phyloP scores from a whole-genome alignment of 2,113 vertebrate genomes.

The Oenanthe melanoleuca region DNA sequence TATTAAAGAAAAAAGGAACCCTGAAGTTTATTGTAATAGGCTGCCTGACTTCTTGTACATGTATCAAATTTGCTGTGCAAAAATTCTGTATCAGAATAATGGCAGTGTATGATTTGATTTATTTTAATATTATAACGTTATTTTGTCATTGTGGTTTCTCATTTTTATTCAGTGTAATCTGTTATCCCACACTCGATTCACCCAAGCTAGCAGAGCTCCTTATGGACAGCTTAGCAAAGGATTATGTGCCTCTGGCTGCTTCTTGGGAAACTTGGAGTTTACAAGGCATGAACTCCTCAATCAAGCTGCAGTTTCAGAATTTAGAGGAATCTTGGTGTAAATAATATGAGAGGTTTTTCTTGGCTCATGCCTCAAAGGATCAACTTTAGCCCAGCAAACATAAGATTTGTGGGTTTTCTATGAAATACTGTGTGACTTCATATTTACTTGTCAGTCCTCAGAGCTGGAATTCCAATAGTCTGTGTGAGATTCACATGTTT shows the following conservation, averaged over 20 bases:
- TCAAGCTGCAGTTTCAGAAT: not conserved
- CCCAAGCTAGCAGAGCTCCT: not conserved
- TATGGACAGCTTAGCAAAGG: not conserved
- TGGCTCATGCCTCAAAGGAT: not conserved
- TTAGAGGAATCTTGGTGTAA: not conserved
- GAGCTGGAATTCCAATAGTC: conserved; percentile 43
- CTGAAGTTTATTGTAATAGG: conserved; percentile 56
- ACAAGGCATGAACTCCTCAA: not conserved
- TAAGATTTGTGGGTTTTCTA: conserved; percentile 10
- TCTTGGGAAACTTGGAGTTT: not conserved
- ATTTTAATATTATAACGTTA: conserved; percentile 79
- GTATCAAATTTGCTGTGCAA: conserved; percentile 71
- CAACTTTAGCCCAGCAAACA: not conserved
- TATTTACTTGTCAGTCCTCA: conserved; percentile 30
- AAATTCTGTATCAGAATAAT: conserved; percentile 86
- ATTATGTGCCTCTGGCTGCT: not conserved
- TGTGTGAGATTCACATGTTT: conserved; percentile 56
- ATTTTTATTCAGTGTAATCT: conserved; percentile 59
- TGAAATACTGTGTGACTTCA: conserved; percentile 2
- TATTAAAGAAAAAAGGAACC: conserved; percentile 59
- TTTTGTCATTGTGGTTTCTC: conserved; percentile 68
- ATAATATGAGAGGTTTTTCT: not conserved
- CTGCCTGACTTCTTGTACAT: conserved; percentile 70
- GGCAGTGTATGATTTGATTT: conserved; percentile 72
- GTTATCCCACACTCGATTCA: not conserved